A percentile compares a stretch with the other conserved stretches of the same genome.
These are phyloP conservation scores for Mungos mungo DNA, from an alignment of 2,113 vertebrate species.

Conservation along the genomic window DNA sequence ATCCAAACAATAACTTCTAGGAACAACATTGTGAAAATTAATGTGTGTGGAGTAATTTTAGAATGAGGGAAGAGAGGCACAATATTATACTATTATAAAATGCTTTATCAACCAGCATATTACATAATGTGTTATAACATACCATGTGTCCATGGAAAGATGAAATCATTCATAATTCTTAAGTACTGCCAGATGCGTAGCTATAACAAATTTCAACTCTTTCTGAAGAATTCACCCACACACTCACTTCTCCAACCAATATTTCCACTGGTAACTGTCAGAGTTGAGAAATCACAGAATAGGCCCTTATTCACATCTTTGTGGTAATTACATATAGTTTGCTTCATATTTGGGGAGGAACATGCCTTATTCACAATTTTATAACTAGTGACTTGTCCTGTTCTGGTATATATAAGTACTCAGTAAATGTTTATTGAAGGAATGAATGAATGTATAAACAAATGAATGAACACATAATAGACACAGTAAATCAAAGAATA, in stretches of 20 bases:
- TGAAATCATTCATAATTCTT: slow-evolving; percentile 77
- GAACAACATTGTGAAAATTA: background rate
- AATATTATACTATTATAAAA: slow-evolving; percentile 35
- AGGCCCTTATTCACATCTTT: slow-evolving; percentile 62
- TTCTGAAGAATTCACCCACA: slow-evolving; percentile 74
- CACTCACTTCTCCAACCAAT: slow-evolving; percentile 62
- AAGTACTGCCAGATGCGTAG: slow-evolving; percentile 78
- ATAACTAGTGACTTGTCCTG: slow-evolving; percentile 38
- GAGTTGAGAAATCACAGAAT: slow-evolving; percentile 66
- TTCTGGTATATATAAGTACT: background rate
- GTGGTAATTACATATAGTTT: slow-evolving; percentile 60
- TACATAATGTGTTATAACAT: slow-evolving; percentile 74
- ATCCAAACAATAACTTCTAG: background rate
- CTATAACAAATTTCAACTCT: slow-evolving; percentile 66
- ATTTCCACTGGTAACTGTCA: slow-evolving; percentile 76
- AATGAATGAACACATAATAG: background rate
- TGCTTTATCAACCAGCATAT: slow-evolving; percentile 69
- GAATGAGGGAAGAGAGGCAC: slow-evolving; percentile 1
- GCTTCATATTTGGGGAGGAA: slow-evolving; percentile 65
- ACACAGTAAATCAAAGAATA: background rate
- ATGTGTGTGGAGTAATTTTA: background rate
- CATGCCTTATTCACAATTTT: slow-evolving; percentile 64
- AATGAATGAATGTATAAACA: background rate
- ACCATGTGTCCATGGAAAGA: slow-evolving; percentile 74
- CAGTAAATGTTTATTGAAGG: background rate